Evolutionary conservation across 2,888 invertebrate genomes (phyloP).

Genomic region (Fragum whitleyi): DNA sequence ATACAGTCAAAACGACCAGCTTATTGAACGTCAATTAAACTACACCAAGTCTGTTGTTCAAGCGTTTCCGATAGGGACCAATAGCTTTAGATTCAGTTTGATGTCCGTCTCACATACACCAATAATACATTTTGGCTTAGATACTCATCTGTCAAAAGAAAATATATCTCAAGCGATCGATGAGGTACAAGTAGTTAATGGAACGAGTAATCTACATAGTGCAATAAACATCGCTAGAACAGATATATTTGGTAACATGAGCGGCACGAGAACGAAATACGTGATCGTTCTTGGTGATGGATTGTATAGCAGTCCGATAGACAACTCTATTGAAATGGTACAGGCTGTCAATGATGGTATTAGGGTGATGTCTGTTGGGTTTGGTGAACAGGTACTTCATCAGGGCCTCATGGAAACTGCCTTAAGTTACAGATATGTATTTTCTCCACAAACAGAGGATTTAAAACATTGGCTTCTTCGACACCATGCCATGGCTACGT

Average conservation of each 20-base stretch:
- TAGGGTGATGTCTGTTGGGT: not conserved
- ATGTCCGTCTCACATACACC: not conserved
- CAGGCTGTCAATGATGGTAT: not conserved
- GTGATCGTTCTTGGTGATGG: constrained; percentile 1
- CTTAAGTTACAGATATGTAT: not conserved
- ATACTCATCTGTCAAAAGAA: not conserved
- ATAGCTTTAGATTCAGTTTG: not conserved
- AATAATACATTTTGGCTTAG: not conserved
- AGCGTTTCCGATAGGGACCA: not conserved
- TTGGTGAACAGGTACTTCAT: constrained; percentile 3
- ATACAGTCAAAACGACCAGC: not conserved
- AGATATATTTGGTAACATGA: not conserved
- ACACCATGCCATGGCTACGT: not conserved
- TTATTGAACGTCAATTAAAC: not conserved
- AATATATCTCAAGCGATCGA: not conserved
- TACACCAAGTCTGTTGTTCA: not conserved
- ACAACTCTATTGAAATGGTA: not conserved
- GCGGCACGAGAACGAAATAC: not conserved
- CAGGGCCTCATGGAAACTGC: constrained; percentile 2
- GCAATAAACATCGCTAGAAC: not conserved
- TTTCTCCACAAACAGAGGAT: constrained; percentile 3
- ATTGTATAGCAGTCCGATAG: not conserved
- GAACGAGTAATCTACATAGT: not conserved
- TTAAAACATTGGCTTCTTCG: not conserved
- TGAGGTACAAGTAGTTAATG: not conserved